Conservation (phyloP, 1,140 invertebrate genomes). For the Nomia melanderi region DNA sequence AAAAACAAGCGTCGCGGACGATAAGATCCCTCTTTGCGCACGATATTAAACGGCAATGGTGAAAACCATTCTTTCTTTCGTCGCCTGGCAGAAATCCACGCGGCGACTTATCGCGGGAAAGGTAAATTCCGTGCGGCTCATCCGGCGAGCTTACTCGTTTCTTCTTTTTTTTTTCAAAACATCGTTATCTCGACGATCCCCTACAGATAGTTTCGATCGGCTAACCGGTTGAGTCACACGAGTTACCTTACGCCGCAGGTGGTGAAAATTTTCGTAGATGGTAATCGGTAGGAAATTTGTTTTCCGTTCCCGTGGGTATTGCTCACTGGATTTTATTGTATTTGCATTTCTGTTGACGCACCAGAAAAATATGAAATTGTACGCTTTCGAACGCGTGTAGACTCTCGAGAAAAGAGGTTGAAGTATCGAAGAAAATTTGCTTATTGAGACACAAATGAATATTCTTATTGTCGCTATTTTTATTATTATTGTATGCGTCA, state of each 20-base stretch:
- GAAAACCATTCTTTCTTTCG: slow-evolving; percentile 13
- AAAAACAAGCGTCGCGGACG: slow-evolving; percentile 24
- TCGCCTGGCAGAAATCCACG: background rate
- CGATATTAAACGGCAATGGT: slow-evolving; percentile 7
- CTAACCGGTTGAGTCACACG: background rate
- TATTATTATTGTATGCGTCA: background rate
- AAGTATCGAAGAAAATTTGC: no score
- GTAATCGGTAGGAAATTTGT: no score
- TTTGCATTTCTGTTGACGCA: no score
- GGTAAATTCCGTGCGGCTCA: slow-evolving; percentile 16
- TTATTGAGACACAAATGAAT: no score
- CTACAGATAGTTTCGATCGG: background rate
- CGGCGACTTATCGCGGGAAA: slow-evolving; percentile 13
- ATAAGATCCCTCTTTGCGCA: slow-evolving; percentile 15
- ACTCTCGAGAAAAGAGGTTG: no score
- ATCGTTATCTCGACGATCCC: background rate
- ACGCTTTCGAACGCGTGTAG: no score
- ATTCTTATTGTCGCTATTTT: no score
- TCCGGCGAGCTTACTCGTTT: slow-evolving; percentile 20
- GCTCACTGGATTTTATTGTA: no score
- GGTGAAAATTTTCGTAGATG: background rate
- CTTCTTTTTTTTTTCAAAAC: no score
- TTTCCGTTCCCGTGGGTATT: no score
- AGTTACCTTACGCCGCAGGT: background rate
- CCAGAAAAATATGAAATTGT: no score